A percentile compares a stretch with the other conserved stretches of the same genome.
These are phyloP conservation scores for Diorhabda carinulata DNA, from an alignment of 1,140 invertebrate species.

Conservation along the genomic window DNA sequence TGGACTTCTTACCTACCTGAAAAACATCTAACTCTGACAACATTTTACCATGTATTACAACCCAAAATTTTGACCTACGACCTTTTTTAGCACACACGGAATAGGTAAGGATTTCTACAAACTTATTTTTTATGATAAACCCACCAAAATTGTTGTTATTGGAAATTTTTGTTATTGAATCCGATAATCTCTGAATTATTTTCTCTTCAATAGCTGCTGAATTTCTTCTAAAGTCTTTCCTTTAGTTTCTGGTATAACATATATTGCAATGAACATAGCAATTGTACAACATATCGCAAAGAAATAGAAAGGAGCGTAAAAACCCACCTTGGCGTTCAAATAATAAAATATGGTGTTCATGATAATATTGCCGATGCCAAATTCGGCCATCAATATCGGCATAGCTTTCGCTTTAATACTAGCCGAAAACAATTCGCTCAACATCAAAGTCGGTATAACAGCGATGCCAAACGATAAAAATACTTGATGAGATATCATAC, in stretches of 20 bases:
- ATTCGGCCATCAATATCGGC: conserved; percentile 28
- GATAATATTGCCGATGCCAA: conserved; percentile 35
- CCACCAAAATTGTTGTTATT: too few relatives aligned
- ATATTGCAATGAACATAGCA: conserved; percentile 72
- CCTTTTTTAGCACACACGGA: too few relatives aligned
- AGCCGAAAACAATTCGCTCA: conserved; percentile 42
- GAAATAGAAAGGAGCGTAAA: conserved; percentile 73
- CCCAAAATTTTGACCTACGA: too few relatives aligned
- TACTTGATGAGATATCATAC: conserved; percentile 35
- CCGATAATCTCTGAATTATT: too few relatives aligned
- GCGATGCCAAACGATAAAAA: conserved; percentile 39
- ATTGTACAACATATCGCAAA: conserved; percentile 69
- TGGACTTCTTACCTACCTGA: too few relatives aligned
- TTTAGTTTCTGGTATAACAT: conserved; percentile 85
- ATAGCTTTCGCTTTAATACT: conserved; percentile 40
- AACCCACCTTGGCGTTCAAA: conserved; percentile 55
- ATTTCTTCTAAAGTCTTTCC: conserved; percentile 87
- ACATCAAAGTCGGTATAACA: conserved; percentile 39
- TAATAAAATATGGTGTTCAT: conserved; percentile 46
- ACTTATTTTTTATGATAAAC: too few relatives aligned
- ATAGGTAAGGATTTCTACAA: too few relatives aligned
- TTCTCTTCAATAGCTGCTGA: conserved; percentile 63
- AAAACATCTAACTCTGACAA: too few relatives aligned
- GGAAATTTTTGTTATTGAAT: too few relatives aligned
- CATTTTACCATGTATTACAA: too few relatives aligned